A percentile compares a stretch with the other conserved stretches of the same genome.
Evolutionary conservation across 2,113 vertebrate genomes (phyloP).

Genomic region (Poeciliopsis retropinna): DNA sequence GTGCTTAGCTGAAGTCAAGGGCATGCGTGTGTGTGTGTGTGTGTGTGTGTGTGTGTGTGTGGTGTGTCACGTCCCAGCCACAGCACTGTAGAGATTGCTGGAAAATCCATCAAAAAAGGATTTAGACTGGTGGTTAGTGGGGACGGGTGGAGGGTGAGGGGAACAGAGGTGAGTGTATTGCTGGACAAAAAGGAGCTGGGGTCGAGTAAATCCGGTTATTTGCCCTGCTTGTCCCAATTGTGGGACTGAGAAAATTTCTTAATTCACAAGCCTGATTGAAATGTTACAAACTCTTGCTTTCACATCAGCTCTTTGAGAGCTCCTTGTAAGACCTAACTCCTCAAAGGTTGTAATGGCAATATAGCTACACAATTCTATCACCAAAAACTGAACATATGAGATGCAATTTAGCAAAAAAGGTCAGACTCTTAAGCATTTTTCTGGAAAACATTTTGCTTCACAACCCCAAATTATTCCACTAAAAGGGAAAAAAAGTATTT

Average conservation of each 20-base stretch:
- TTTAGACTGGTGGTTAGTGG: constrained; percentile 65
- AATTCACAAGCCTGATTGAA: constrained; percentile 30
- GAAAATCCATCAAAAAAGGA: constrained; percentile 81
- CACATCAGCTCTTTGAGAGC: constrained; percentile 6
- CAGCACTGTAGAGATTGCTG: constrained; percentile 48
- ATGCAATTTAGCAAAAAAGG: constrained; percentile 11
- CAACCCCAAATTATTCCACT: constrained; percentile 31
- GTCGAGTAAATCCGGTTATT: constrained; percentile 72
- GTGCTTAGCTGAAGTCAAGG: constrained; percentile 11
- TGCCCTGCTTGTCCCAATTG: constrained; percentile 34
- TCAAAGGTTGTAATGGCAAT: constrained; percentile 6
- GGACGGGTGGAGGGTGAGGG: constrained; percentile 52
- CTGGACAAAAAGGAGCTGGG: constrained; percentile 59
- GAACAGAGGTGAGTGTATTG: constrained; percentile 54
- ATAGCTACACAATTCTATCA: constrained; percentile 9
- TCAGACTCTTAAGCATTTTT: neutral
- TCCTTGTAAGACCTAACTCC: neutral
- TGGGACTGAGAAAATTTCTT: constrained; percentile 63
- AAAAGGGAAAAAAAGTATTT: constrained; percentile 21
- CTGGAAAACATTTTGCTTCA: constrained; percentile 15
- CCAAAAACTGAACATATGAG: neutral
- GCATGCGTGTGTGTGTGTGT: constrained; percentile 5
- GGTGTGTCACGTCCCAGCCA: constrained; percentile 33
- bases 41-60: constrained; percentile 5
- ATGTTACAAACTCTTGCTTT: constrained; percentile 19